Conservation (phyloP, 2,888 invertebrate genomes). For the Caenorhabditis zanzibari region DNA sequence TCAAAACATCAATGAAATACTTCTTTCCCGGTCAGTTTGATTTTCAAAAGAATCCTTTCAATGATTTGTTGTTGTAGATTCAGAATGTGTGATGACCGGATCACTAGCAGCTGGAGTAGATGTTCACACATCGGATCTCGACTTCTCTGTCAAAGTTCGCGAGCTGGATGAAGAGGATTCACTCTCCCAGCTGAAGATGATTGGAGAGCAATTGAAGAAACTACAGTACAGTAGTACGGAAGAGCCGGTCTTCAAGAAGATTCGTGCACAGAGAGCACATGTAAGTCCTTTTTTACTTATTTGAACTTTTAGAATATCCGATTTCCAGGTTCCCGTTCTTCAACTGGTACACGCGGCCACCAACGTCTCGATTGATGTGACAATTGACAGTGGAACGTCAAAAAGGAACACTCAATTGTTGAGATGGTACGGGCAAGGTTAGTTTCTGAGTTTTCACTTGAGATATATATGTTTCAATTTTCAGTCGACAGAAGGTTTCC, state of each 20-base stretch:
- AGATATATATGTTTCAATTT: no score
- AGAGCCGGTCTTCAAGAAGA: neutral
- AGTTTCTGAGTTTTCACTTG: no score
- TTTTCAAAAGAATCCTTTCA: neutral
- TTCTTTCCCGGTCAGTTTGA: neutral
- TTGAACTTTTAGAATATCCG: neutral
- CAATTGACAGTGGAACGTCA: constrained; percentile 22
- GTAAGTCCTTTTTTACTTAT: neutral
- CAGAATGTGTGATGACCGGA: constrained; percentile 12
- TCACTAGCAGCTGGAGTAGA: constrained; percentile 39
- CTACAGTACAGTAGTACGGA: neutral
- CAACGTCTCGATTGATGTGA: constrained; percentile 27
- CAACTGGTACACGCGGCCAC: neutral
- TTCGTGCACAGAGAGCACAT: constrained; percentile 9
- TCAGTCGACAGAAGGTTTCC: constrained; percentile 32
- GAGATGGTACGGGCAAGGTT: constrained; percentile 33
- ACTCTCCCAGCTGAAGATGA: neutral
- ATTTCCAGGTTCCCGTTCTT: constrained; percentile 17
- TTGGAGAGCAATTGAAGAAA: neutral
- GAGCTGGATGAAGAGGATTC: neutral
- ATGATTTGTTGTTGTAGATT: neutral
- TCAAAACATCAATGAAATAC: neutral
- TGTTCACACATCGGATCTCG: constrained; percentile 20
- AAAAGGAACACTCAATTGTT: constrained; percentile 44
- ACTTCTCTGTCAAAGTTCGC: constrained; percentile 22